Conservation (phyloP, 2,797 vertebrate genomes). For the Esox masquinongy region DNA sequence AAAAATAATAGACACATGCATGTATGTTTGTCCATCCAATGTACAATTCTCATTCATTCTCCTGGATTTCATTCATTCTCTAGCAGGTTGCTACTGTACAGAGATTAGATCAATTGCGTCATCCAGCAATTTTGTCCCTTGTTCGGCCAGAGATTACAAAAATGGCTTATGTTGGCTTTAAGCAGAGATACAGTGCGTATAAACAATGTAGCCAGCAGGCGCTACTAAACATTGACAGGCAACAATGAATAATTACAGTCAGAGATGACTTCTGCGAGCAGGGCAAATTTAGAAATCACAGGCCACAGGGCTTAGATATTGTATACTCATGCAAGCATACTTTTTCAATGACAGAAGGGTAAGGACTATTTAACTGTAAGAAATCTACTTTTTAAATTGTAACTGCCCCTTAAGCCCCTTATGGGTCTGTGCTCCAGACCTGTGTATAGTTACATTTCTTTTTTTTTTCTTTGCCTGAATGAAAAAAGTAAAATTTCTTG, state of each 20-base stretch:
- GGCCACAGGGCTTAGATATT: no score
- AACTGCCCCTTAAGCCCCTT: no score
- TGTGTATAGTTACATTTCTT: no score
- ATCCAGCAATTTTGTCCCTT: conserved; percentile 62
- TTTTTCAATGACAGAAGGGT: no score
- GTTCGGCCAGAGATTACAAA: conserved; percentile 64
- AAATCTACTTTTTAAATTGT: no score
- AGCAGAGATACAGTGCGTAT: conserved; percentile 43
- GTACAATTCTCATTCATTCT: background rate
- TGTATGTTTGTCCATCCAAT: background rate
- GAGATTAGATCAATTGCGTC: conserved; percentile 67
- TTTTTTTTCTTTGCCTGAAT: no score
- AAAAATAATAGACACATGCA: no score
- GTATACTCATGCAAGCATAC: no score
- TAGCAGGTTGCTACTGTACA: conserved; percentile 49
- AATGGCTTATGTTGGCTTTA: conserved; percentile 61
- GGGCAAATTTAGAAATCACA: no score
- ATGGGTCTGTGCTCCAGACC: no score
- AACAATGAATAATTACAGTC: conserved; percentile 34
- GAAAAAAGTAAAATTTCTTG: no score
- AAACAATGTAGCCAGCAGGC: conserved; percentile 39
- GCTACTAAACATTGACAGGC: conserved; percentile 23
- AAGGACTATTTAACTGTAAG: no score
- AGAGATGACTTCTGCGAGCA: conserved; percentile 27
- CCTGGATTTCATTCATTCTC: conserved; percentile 34